Base-by-base conservation (phyloP, 2,797 vertebrate species). In the Polyboroides typus region DNA sequence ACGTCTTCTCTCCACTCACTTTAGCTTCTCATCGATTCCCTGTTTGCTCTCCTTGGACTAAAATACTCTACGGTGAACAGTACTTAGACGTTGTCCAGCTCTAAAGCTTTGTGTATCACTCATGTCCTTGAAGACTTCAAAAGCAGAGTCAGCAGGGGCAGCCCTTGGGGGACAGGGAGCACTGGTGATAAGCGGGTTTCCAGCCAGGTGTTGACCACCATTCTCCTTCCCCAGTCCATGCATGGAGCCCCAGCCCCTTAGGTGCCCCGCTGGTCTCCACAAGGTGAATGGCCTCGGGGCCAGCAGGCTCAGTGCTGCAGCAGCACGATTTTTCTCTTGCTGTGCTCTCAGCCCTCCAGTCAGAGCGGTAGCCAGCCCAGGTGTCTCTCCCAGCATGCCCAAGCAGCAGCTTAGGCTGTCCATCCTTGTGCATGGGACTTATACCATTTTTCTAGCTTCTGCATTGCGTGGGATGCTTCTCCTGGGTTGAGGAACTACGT, bases 11-110 rank as follows among this genome's bases (percentile, higher is more conserved):
- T 91, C 22, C 29, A 12, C 60, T 64, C 60, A 31, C 64, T 92
- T 94, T 6, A 90, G 64, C 81, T 93, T 78, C 81, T 93, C 72
- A 87, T 92, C 1, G 38, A 95, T 96, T 93, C 81, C 11, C 70
- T 60, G 5, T 84, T 83, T 91, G 47, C 58, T 79, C 21, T 90
- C 40, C 40, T 76, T 70, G 12, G 40, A 67, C 78, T 93, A 36
- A 93, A 94, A 85, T 56, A 76, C 79, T 93, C 71, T 19, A 12
- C 40, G 63, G 26, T 64, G 80, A 95, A 78, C 60, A 68, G 92
- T 64, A 26, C 44, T 93, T 93, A 86, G 84, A 15, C 3, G 1
- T 38, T 67, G 53, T 52, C 74, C 55, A 26, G 33, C 62, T 89
- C 73, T 70, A 73, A 95, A 81, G 42, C 42, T 86, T 81, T 83